Base-by-base conservation (phyloP, 2,888 invertebrate species). In the Drosophila monieri region DNA sequence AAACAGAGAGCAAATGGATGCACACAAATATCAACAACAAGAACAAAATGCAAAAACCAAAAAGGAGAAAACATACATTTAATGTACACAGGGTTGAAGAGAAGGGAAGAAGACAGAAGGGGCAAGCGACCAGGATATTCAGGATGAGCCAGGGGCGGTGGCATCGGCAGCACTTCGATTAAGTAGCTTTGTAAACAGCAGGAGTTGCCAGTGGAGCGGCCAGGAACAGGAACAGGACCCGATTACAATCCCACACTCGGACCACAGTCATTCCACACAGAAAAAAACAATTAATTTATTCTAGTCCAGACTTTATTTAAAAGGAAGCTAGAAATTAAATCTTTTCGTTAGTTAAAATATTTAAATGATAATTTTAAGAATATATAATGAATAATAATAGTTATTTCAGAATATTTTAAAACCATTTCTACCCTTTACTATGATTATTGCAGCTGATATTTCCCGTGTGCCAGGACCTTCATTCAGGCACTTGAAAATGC, bases 101-200 rank as follows among this genome's bases (percentile, higher is more conserved):
- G 25, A 21, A 8, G 6, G 32, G 23, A 23, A 10, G 30, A 25
- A 10, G 27, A 4, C 1, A 44, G 47, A 15, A 56, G 54, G 39
- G 15, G 48, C 56, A n/a, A 35, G 35, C 35, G 35, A 41, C 46
- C 32, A 23, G 57, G 55, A 59, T 62, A 51, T 76, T 48, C 61
- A 68, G 80, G 67, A 77, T 44, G 32, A 52, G 49, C 65, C 49
- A 53, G 52, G 25, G 55, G 61, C 54, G 64, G 43, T 57, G 69
- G 71, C 79, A 77, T 78, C 69, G 77, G 69, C 76, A 81, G 77
- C 74, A 78, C 85, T 77, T 81, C 81, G 85, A 83, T 81, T 84
- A 81, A 84, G 85, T 84, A 81, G 85, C 85, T 77, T 70, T 75
- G 81, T 84, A 81, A 81, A 80, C 84, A 81, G 78, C 76, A 64